Evolutionary conservation across 1,140 invertebrate species (phyloP), one percentile per base, ranked within the genome.

Genomic region (Drosophila ananassae): DNA sequence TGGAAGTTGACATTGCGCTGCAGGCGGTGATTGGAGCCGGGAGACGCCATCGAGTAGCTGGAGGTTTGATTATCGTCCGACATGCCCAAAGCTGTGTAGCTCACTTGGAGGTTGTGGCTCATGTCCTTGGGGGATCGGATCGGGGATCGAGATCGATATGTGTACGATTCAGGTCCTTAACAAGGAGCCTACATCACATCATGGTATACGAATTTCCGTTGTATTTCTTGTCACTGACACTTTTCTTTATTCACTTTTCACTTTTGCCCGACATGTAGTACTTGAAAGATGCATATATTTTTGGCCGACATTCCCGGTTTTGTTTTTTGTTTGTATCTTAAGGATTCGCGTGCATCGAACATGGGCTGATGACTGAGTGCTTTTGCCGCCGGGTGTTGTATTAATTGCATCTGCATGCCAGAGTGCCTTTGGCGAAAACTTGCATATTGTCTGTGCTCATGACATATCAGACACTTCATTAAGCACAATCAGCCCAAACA

Each of bases 1-100:
- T 95, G 95, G 89, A 96, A 96, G 87, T 96, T 96, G 39, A 96
- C 95, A 72, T 94, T 94, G 12, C 93, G 93, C 2, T 34, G 71
- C 22, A 66, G 72, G 58, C 66, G 60, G 30, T 74, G 44, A 91
- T 92, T 46, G 9, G 92, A 91, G 0, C 92, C 92, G 8, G 90
- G 89, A 56, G 90, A 92, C 24, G 87, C 89, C 57, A 91, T 79
- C 64, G 89, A 89, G 55, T 89, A 89, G 76, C 83, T 87, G 34
- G 80, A 89, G 41, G 90, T 90, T 78, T 90, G 80, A 81, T 87
- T 90, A 79, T 91, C 89, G 78, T 91, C 92, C 74, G 90, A 91
- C 91, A 90, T 91, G 80, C 76, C 89, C 81, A 91, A 72, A 69
- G 91, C 89, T 79, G 85, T 90, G 57, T 92, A 92, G 73, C 83